These are phyloP conservation scores for Paramormyrops hopkinsi DNA, from an alignment of 2,797 vertebrate genomes.

Conservation along the genomic window DNA sequence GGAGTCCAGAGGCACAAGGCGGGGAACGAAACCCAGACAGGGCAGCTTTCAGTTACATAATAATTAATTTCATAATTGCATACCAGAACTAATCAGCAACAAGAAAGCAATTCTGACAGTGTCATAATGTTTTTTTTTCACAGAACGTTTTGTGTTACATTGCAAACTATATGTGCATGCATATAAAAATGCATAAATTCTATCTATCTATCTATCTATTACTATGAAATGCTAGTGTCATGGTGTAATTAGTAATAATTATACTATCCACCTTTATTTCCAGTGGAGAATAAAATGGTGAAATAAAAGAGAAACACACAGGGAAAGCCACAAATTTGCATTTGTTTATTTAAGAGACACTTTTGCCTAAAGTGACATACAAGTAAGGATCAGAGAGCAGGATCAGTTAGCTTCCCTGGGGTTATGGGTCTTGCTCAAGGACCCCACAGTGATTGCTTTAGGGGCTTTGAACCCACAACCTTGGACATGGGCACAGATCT, in stretches of 20 bases:
- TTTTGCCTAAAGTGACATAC: not conserved
- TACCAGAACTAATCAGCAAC: not conserved
- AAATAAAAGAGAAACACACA: constrained; percentile 11
- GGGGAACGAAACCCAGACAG: not conserved
- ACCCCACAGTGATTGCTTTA: not conserved
- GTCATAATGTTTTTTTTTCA: not conserved
- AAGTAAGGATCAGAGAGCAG: not conserved
- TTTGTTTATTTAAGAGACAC: not conserved
- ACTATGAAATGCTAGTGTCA: not conserved
- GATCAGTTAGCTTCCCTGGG: not conserved
- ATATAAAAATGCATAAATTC: not conserved
- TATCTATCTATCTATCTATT: not conserved
- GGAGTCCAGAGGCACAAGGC: not conserved
- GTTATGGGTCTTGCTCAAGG: not conserved
- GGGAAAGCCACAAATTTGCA: not conserved
- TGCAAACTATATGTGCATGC: not conserved
- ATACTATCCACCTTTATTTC: not conserved
- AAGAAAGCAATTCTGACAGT: not conserved
- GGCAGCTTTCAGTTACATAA: not conserved
- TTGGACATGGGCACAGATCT: not conserved
- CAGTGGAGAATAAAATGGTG: not conserved
- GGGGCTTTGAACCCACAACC: not conserved
- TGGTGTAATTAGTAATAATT: not conserved
- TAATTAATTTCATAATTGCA: not conserved
- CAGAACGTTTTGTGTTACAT: not conserved